Base-by-base conservation (phyloP, 2,113 vertebrate genomes). In the Poeciliopsis prolifica region DNA sequence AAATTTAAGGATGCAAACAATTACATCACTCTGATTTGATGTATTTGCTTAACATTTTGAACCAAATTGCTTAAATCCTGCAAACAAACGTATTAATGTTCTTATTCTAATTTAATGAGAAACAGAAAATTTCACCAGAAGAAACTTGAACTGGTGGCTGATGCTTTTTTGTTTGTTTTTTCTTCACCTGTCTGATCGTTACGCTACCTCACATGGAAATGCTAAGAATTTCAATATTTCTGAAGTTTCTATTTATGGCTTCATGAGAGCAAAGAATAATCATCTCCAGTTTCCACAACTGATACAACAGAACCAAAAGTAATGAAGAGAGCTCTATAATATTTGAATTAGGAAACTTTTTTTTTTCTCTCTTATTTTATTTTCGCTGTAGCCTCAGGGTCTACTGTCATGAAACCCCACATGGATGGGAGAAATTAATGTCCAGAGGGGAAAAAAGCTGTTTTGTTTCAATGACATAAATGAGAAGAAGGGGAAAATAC, bases 381-480 rank as follows among this genome's bases (percentile, higher is more conserved):
- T 73, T 65, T 28, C 60, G 37, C 61, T 68, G 31, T 33, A 73
- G 72, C 68, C 72, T 67, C 5, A 10, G 29, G 70, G 35, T 79
- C 44, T 24, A 60, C 28, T 2, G 5, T 60, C 10, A 71, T 70
- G 28, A 58, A 65, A 78, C 68, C 3, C 63, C 30, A 19, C 68
- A 79, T 66, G 17, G 1, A 51, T 60, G 19, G 35, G 79, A 75
- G 31, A 71, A 65, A 77, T 74, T 13, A 70, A 74, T 74, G 77
- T 74, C 65, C 48, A 42, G 3, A 42, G 54, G 35, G 35, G 35
- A 2, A 37, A 71, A 26, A 79, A 66, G 51, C 2, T 15, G 37
- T 65, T 81, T 71, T 80, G 22, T 74, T 74, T 76, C 65, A 75
- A 65, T 64, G 77, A 74, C 17, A 61, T 64, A 44, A 86, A 74